These are phyloP conservation scores for Agrenia bidenticulata DNA, from an alignment of 2,888 invertebrate species.

Conservation along the genomic window DNA sequence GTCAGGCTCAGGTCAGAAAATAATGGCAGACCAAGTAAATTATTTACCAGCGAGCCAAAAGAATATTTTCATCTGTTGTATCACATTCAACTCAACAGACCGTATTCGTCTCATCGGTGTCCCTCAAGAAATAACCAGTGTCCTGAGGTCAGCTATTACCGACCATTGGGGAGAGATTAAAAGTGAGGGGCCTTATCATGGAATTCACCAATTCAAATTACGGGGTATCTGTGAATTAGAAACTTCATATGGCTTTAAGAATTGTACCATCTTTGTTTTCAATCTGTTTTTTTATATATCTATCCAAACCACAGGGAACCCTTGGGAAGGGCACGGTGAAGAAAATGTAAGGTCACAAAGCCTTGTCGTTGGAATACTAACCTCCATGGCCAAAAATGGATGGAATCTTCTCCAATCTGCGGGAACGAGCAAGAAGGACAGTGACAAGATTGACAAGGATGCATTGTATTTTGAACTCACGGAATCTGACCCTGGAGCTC, in stretches of 20 bases:
- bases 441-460: conserved; percentile 41
- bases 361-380: conserved; percentile 27
- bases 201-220: conserved; percentile 26
- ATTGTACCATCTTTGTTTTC: too few relatives aligned
- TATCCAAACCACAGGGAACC: conserved; percentile 11
- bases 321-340: background rate
- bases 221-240: too few relatives aligned
- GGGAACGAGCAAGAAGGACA: conserved; percentile 33
- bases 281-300: too few relatives aligned
- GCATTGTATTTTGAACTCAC: conserved; percentile 39
- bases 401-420: conserved; percentile 39
- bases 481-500: conserved; percentile 28
- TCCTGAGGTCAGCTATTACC: conserved; percentile 10
- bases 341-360: conserved; percentile 17
- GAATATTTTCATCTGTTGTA: conserved; percentile 30
- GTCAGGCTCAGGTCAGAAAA: too few relatives aligned
- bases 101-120: conserved; percentile 27
- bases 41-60: too few relatives aligned
- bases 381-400: conserved; percentile 34
- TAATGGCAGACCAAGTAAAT: too few relatives aligned
- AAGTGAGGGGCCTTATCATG: conserved; percentile 23
- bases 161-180: conserved; percentile 23
- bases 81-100: conserved; percentile 24
- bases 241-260: too few relatives aligned
- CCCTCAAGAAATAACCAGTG: conserved; percentile 3